Conservation (phyloP, 2,888 invertebrate genomes). For the Hydraecia micacea region DNA sequence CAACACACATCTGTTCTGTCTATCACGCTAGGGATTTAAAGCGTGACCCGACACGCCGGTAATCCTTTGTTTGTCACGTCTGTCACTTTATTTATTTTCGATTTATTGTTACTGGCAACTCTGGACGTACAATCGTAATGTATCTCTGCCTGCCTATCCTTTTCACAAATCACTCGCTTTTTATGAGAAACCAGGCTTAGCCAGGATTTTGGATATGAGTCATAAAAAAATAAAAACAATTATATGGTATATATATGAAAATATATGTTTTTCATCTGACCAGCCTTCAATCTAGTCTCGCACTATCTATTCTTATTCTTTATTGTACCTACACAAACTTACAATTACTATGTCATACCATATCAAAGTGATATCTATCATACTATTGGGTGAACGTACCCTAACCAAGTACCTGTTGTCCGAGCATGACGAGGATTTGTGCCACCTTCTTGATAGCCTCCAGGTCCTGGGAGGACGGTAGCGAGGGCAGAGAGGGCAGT, state of each 20-base stretch:
- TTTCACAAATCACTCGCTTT: slow-evolving; percentile 7
- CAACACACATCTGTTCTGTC: slow-evolving; percentile 48
- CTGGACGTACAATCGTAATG: not conserved
- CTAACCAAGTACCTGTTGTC: slow-evolving; percentile 80
- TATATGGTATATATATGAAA: not conserved
- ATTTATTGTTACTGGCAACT: slow-evolving; percentile 29
- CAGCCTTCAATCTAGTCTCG: not conserved
- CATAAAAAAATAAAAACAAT: not conserved
- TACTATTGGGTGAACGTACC: slow-evolving; percentile 6
- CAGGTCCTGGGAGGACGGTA: slow-evolving; percentile 80
- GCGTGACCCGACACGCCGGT: slow-evolving; percentile 28
- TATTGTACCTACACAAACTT: too few relatives aligned
- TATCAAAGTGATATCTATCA: not conserved
- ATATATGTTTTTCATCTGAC: not conserved
- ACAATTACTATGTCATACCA: not conserved
- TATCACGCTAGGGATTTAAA: slow-evolving; percentile 33
- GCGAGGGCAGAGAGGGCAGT: slow-evolving; percentile 67
- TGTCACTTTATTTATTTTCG: slow-evolving; percentile 47
- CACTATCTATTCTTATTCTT: not conserved
- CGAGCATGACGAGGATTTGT: slow-evolving; percentile 83
- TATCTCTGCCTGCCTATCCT: not conserved
- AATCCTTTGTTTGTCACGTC: slow-evolving; percentile 43
- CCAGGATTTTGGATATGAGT: not conserved
- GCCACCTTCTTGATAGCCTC: slow-evolving; percentile 85
- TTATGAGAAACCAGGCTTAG: not conserved